Evolutionary conservation across 2,888 invertebrate genomes (phyloP), one percentile per base, ranked within the genome.

Genomic region (Biston stratarius): DNA sequence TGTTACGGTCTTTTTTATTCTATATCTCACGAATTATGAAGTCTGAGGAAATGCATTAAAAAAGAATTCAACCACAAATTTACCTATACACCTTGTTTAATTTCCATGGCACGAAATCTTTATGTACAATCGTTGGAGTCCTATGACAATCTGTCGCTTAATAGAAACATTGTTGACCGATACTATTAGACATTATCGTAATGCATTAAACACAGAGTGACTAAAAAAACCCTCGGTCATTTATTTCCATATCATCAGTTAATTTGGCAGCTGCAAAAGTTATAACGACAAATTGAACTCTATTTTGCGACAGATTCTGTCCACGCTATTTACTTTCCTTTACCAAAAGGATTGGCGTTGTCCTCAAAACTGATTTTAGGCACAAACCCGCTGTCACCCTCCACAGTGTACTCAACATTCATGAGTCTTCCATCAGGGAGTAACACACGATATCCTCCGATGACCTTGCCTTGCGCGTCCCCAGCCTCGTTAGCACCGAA

Each of bases 391-490:
- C 95, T 96, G 71, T 96, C 95, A 8, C 95, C 96, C 74, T 96
- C 96, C 0, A 96, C 96, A 1, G 95, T 95, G 82, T 96, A 96
- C 70, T 96, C 95, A 0, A 97, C 96, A 0, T 95, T 96, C 96
- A 96, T 96, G 45, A 96, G 94, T 69, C 96, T 91, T 45, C 96
- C 96, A 81, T 96, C 96, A 5, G 97, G 96, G 12, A 96, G 90
- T 72, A 95, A 92, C 0, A 96, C 96, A 73, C 94, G 94, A 87
- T 96, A 96, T 40, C 95, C 95, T 33, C 97, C 97, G 63, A 95
- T 90, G 55, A 95, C 95, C 75, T 95, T 95, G 73, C 96, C 96
- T 74, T 93, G 90, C 5, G 94, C 95, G 76, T 96, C 96, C 2
- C 96, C 96, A 40, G 90, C 86, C 89, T 96, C 96, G 76, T 95